Base-by-base conservation (phyloP, 2,113 vertebrate genomes). In the Crotalus horridus region DNA sequence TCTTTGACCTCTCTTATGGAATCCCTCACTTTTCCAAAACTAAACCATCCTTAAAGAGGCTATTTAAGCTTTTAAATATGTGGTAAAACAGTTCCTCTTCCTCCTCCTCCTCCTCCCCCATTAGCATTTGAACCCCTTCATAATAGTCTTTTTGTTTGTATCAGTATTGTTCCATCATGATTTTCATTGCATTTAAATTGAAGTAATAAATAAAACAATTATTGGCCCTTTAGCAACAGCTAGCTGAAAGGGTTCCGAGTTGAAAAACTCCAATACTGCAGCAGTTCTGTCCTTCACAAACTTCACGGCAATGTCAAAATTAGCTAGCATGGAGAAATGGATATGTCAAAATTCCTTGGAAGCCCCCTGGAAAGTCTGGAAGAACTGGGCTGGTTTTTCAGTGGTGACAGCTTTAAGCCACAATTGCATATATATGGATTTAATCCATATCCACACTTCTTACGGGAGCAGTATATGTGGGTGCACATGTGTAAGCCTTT, bases 101-200 rank as follows among this genome's bases (percentile, higher is more conserved):
- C 54, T 55, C 24, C 2, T 4, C 46, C 48, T 20, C 55, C 17
- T 56, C 55, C 12, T 56, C 15, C 46, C 46, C 24, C 59, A 21
- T 64, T 69, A 17, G 59, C 33, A 39, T 12, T 59, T 11, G 4
- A 54, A 33, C 29, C 86, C 5, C 13, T 12, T 88, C 53, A 59
- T 87, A 87, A 91, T 23, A 53, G 20, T 23, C 26, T 29, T 46
- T 85, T 89, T 92, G 54, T 39, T 74, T 81, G 33, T 89, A 33
- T 88, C 21, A 56, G 86, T 48, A 58, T 81, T 81, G 93, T 58
- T 48, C 90, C 58, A 20, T 58, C 86, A 51, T 59, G 21, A 24
- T 88, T 93, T 91, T 89, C 90, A 91, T 91, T 91, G 53, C 64
- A 58, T 93, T 93, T 93, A 88, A 91, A 93, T 56, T 88, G 89